Evolutionary conservation across 1,140 invertebrate genomes (phyloP).

Genomic region (Potamilus streckersoni): DNA sequence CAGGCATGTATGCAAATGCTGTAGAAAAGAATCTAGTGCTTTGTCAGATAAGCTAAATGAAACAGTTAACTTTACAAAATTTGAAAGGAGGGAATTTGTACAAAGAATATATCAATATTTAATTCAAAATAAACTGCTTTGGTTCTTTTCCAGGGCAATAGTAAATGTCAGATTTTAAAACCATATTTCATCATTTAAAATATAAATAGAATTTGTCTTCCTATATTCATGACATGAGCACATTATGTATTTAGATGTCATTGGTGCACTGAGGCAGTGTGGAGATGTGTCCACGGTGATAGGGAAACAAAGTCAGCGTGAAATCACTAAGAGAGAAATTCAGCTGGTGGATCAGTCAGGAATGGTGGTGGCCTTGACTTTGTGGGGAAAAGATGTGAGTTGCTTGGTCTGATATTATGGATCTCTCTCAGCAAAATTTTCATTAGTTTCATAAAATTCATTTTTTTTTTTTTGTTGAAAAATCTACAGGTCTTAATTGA

Average conservation of each 20-base stretch:
- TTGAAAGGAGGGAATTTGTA: too few relatives aligned
- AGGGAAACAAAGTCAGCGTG: conserved; percentile 80
- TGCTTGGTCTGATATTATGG: neutral
- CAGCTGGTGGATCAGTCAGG: conserved; percentile 87
- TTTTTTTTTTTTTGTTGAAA: too few relatives aligned
- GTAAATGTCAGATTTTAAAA: neutral
- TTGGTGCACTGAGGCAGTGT: conserved; percentile 86
- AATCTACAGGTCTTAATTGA: too few relatives aligned
- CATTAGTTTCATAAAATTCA: too few relatives aligned
- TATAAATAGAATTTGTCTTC: neutral
- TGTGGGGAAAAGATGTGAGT: conserved; percentile 71
- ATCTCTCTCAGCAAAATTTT: too few relatives aligned
- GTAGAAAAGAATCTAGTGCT: too few relatives aligned
- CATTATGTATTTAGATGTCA: conserved; percentile 79
- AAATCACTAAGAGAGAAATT: conserved; percentile 91
- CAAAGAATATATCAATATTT: too few relatives aligned
- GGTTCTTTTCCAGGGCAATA: too few relatives aligned
- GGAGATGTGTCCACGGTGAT: conserved; percentile 81
- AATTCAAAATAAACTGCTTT: too few relatives aligned
- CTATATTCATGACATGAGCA: neutral
- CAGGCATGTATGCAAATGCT: too few relatives aligned
- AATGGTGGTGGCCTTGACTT: conserved; percentile 77
- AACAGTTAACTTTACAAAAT: too few relatives aligned
- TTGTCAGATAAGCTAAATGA: too few relatives aligned
- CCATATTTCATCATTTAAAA: neutral